Evolutionary conservation across 1,140 invertebrate species (phyloP).

Genomic region (Augochlora pura): DNA sequence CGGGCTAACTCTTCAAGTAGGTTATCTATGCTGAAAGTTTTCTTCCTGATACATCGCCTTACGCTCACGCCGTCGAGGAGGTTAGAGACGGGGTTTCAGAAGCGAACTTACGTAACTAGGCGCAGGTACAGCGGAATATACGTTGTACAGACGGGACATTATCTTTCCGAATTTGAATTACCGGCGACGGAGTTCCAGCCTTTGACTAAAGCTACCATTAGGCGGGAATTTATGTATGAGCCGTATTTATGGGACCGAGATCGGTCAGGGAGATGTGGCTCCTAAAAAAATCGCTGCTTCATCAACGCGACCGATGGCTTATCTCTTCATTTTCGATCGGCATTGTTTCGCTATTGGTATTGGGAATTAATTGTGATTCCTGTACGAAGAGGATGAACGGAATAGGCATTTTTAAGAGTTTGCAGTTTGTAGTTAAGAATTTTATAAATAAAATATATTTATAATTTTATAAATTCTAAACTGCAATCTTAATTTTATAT

Average conservation of each 20-base stretch:
- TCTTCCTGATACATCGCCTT: conserved; percentile 74
- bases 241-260: neutral
- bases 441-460: no score
- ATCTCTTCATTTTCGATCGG: no score
- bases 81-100: conserved; percentile 32
- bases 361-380: no score
- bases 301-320: neutral
- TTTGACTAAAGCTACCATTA: conserved; percentile 22
- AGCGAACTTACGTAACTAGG: conserved; percentile 73
- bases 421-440: no score
- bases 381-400: no score
- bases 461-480: no score
- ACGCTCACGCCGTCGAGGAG: conserved; percentile 60
- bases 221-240: conserved; percentile 28
- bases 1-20: conserved; percentile 81
- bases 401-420: no score
- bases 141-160: conserved; percentile 68
- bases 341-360: no score
- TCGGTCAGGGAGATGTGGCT: neutral
- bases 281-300: neutral
- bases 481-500: no score
- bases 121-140: conserved; percentile 51
- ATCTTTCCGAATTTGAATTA: conserved; percentile 77
- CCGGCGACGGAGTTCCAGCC: conserved; percentile 24
- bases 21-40: conserved; percentile 81